phyloP scores from a whole-genome alignment of 2,797 vertebrate genomes.

The Melanotaenia parkinsoni region DNA sequence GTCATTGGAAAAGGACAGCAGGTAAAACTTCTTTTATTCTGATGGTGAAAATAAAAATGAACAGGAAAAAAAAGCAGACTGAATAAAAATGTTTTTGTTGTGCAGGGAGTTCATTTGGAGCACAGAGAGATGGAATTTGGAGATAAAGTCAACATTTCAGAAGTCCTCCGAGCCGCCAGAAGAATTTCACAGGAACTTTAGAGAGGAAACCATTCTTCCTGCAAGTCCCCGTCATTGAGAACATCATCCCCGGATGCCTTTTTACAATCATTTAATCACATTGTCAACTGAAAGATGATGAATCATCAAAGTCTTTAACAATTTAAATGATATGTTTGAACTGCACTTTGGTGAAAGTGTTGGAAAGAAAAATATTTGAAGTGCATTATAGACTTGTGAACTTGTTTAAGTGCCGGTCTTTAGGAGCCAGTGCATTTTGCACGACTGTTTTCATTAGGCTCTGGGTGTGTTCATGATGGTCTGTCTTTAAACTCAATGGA shows the following conservation, averaged over 20 bases:
- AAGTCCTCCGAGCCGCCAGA: constrained; percentile 86
- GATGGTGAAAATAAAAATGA: neutral
- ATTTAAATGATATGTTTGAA: neutral
- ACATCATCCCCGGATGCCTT: too few relatives aligned
- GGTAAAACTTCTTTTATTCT: constrained; percentile 70
- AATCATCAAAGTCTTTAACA: neutral
- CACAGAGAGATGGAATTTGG: constrained; percentile 96
- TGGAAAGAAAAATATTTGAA: neutral
- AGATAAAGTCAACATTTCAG: constrained; percentile 86
- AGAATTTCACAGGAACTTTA: constrained; percentile 76
- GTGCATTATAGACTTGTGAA: neutral
- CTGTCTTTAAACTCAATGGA: constrained; percentile 80
- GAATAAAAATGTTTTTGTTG: neutral
- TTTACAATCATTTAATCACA: neutral
- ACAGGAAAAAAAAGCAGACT: neutral
- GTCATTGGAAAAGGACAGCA: constrained; percentile 90
- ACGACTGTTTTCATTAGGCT: constrained; percentile 19
- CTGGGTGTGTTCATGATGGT: constrained; percentile 81
- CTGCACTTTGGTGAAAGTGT: neutral
- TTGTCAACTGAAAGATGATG: too few relatives aligned
- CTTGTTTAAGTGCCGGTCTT: constrained; percentile 2
- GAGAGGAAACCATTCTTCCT: constrained; percentile 16
- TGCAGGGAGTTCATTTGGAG: constrained; percentile 91
- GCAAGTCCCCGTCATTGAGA: neutral
- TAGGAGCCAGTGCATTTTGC: constrained; percentile 5